These are phyloP conservation scores for Cyclopterus lumpus DNA, from an alignment of 2,797 vertebrate species.

Conservation along the genomic window DNA sequence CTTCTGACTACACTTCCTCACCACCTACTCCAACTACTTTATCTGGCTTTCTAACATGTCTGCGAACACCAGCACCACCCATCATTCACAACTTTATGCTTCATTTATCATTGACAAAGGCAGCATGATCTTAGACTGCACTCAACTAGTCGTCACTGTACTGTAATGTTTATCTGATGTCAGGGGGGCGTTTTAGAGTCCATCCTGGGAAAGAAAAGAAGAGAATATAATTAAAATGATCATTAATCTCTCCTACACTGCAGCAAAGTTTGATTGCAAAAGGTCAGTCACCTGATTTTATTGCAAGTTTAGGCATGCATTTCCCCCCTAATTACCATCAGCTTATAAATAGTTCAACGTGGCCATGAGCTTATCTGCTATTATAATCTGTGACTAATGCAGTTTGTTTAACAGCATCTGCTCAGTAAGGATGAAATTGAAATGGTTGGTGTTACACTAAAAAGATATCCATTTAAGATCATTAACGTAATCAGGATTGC, in stretches of 20 bases:
- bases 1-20: constrained; percentile 28
- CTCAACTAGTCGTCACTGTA: background rate
- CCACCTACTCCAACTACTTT: constrained; percentile 47
- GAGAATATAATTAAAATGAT: background rate
- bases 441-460: constrained; percentile 7
- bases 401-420: constrained; percentile 15
- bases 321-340: background rate
- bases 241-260: background rate
- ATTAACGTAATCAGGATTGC: background rate
- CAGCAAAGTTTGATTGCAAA: background rate
- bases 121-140: constrained; percentile 23
- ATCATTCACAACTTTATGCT: constrained; percentile 33
- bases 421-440: constrained; percentile 1
- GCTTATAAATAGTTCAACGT: constrained; percentile 12
- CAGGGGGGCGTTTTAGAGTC: constrained; percentile 51
- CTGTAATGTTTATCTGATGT: constrained; percentile 41
- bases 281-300: background rate
- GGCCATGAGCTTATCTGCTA: constrained; percentile 31
- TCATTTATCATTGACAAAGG: constrained; percentile 3
- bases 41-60: constrained; percentile 50
- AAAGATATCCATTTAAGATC: background rate
- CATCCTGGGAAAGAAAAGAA: constrained; percentile 75
- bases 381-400: constrained; percentile 23
- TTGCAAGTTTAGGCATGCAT: constrained; percentile 10
- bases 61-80: constrained; percentile 51